phyloP scores from a whole-genome alignment of 2,797 vertebrate genomes.

The Gambelia wislizenii region DNA sequence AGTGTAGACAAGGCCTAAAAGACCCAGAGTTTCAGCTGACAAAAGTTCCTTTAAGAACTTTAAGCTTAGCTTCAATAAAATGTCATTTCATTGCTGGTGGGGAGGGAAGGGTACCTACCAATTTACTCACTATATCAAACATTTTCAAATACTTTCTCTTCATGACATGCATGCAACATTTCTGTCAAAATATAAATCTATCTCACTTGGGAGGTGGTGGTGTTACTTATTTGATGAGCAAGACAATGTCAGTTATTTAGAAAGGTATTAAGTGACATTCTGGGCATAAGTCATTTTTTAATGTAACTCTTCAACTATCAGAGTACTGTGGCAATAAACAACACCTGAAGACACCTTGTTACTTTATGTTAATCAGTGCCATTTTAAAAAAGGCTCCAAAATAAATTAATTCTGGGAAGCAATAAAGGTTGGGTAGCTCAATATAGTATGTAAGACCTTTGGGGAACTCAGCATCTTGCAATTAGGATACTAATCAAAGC shows the following conservation, averaged over 20 bases:
- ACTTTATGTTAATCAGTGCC: conserved; percentile 21
- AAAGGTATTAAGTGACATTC: conserved; percentile 21
- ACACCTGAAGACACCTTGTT: conserved; percentile 7
- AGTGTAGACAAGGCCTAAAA: too few relatives aligned
- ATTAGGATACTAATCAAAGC: conserved; percentile 43
- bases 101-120: too few relatives aligned
- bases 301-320: conserved; percentile 10
- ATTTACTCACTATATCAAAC: neutral
- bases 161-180: neutral
- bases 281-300: neutral
- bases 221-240: neutral
- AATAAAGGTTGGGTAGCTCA: conserved; percentile 29
- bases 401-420: conserved; percentile 32
- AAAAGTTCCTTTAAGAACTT: neutral
- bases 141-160: neutral
- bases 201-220: neutral
- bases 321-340: neutral
- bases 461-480: conserved; percentile 14
- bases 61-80: neutral
- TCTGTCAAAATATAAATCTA: conserved; percentile 7
- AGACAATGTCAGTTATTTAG: neutral
- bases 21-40: neutral
- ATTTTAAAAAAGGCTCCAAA: neutral
- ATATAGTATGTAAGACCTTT: conserved; percentile 37
- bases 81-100: neutral